Base-by-base conservation (phyloP, 2,113 vertebrate genomes). In the human region DNA sequence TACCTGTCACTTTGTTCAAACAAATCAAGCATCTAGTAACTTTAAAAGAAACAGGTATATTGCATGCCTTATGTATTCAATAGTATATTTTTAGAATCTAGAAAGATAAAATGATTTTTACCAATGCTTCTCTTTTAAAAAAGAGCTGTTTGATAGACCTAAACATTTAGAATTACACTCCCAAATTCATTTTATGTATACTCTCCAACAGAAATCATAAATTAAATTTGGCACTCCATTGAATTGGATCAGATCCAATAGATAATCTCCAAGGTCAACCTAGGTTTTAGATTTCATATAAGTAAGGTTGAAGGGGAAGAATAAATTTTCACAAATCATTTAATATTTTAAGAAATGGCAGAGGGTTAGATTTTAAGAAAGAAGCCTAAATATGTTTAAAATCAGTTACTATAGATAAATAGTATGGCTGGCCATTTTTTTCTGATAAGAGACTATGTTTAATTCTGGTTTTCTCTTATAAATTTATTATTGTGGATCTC, bases 121-220 rank as follows among this genome's bases (percentile, higher is more conserved):
- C 8, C 55, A 20, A 92, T 43, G 35, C 20, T 8, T 89, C 27
- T 20, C 61, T 14, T 59, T 23, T 35, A 4, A 75, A 82, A 35
- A 35, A 52, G 80, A 80, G 2, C 7, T 45, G 27, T 92, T 75
- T 73, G 20, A 91, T 79, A 75, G 32, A 25, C 18, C 16, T 94
- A 97, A 97, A 61, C n/a, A 89, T 76, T 94, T 81, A 89, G 35
- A 96, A 93, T 90, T 82, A 94, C 55, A 16, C 20, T 32, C 38
- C 59, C 4, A 93, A 82, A 90, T 76, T 17, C 22, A 82, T 86
- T 70, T 92, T 61, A 81, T 38, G 2, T n/a, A 85, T 20, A 97
- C 61, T 93, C 57, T 89, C 25, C 80, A 92, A 82, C 55, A 57
- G 8, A 55, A 3, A 73, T 87, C 48, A 70, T 84, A 68, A 94